Evolutionary conservation across 92 coral and sea anemone genomes (phyloP).

Genomic region (Actinostola sp.): DNA sequence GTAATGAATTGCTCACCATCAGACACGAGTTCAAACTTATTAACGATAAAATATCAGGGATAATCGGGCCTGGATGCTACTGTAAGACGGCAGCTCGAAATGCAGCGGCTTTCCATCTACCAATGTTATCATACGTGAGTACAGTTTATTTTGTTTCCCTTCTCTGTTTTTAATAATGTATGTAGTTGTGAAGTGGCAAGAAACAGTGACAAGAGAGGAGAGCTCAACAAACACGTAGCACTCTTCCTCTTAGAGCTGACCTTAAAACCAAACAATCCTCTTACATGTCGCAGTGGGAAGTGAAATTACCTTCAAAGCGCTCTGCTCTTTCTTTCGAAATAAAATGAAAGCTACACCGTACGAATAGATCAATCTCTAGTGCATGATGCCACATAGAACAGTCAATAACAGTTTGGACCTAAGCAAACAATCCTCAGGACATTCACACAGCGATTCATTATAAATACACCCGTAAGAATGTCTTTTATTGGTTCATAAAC

Average conservation of each 20-base stretch:
- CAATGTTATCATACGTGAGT: slow-evolving; percentile 84
- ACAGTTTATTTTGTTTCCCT: slow-evolving; percentile 3
- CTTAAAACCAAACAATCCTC: slow-evolving; percentile 12
- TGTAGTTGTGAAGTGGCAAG: slow-evolving; percentile 23
- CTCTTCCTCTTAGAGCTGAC: slow-evolving; percentile 21
- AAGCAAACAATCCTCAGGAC: no score
- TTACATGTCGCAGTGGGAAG: background rate
- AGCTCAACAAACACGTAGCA: slow-evolving; percentile 40
- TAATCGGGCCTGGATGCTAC: slow-evolving; percentile 82
- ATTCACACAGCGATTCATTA: no score
- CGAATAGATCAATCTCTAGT: no score
- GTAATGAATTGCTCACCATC: slow-evolving; percentile 70
- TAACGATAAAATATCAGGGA: slow-evolving; percentile 66
- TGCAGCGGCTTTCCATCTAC: slow-evolving; percentile 78
- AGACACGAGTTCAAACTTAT: slow-evolving; percentile 64
- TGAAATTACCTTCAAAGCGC: background rate
- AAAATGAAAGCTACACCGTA: background rate
- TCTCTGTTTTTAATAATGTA: slow-evolving; percentile 4
- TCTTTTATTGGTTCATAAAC: no score
- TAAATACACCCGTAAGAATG: no score
- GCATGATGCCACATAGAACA: no score
- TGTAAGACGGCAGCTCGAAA: slow-evolving; percentile 85
- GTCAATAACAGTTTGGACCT: no score
- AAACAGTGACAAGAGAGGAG: slow-evolving; percentile 31
- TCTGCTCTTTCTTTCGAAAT: background rate